Evolutionary conservation across 2,797 vertebrate genomes (phyloP), one percentile per base, ranked within the genome.

Genomic region (Sebastiscus tertius): DNA sequence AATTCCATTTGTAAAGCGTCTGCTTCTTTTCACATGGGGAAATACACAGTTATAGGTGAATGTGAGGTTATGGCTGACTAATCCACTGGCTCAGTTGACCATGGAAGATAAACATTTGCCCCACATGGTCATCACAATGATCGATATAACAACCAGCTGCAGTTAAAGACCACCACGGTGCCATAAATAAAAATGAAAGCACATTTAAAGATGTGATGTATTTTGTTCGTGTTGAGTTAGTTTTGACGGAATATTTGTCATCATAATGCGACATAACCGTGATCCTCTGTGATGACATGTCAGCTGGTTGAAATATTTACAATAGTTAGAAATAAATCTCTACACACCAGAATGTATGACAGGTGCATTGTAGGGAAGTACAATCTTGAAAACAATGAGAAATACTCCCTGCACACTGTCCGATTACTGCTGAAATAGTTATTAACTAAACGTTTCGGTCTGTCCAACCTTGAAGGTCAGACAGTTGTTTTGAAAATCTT

Each of bases 31-130:
- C 59, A 70, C 58, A n/a, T 42, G n/a, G 34, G 67, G 70, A 65
- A 63, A 79, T 86, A 54, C 18, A 29, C 16, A 27, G 24, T 54
- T 49, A 8, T 2, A 8, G 73, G 62, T 76, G 75, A 88, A 87
- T 26, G 14, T 81, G 72, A 85, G 66, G 85, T 58, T 72, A 27
- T 6, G 26, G 46, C 39, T 36, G 26, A 77, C 11, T 29, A 16
- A 22, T 68, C 11, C 1, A 54, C 55, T 29, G 26, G 31, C n/a
- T 33, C 62, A 3, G 5, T 46, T 46, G 42, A 46, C 42, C 42
- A 22, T 64, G 52, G 29, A 64, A 59, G 61, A 79, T 29, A 75
- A 63, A 31, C 13, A 33, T 42, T 66, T 60, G 29, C 20, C 36
- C 31, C 8, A 26, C n/a, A 20, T 14, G 22, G 6, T 56, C 42